Conservation (phyloP, 2,113 vertebrate genomes). For the Pardalotus punctatus region DNA sequence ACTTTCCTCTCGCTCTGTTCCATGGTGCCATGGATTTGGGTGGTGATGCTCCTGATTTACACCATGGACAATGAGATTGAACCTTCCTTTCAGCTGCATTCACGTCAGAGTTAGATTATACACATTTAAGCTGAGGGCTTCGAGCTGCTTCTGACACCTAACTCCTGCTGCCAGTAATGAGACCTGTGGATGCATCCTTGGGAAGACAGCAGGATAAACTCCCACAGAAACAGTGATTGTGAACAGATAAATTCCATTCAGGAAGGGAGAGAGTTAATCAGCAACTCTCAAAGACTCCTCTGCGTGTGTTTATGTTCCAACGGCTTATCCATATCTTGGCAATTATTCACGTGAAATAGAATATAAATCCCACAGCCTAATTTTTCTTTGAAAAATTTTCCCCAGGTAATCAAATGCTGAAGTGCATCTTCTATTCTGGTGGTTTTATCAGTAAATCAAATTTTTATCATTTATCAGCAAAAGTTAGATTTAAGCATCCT, state of each 20-base stretch:
- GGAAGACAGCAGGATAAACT: not conserved
- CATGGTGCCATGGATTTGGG: not conserved
- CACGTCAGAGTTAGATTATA: not conserved
- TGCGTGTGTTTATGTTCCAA: not conserved
- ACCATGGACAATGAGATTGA: not conserved
- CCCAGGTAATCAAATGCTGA: slow-evolving; percentile 64
- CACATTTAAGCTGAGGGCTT: not conserved
- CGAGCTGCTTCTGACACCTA: not conserved
- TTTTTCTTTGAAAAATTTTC: slow-evolving; percentile 61
- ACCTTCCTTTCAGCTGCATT: not conserved
- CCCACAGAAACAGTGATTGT: not conserved
- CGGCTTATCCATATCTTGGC: not conserved
- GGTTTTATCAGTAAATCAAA: slow-evolving; percentile 75
- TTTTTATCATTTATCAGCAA: slow-evolving; percentile 78
- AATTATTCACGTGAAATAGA: slow-evolving; percentile 63
- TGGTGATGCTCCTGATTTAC: not conserved
- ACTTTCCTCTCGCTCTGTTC: not conserved
- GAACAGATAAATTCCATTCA: not conserved
- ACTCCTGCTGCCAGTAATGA: not conserved
- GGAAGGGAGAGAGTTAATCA: not conserved
- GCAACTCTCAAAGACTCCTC: not conserved
- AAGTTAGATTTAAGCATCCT: slow-evolving; percentile 80
- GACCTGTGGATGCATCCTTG: not conserved
- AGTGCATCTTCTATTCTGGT: slow-evolving; percentile 39
- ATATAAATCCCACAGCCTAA: slow-evolving; percentile 50